Conservation (phyloP, 2,797 vertebrate genomes). For the Manis javanica region DNA sequence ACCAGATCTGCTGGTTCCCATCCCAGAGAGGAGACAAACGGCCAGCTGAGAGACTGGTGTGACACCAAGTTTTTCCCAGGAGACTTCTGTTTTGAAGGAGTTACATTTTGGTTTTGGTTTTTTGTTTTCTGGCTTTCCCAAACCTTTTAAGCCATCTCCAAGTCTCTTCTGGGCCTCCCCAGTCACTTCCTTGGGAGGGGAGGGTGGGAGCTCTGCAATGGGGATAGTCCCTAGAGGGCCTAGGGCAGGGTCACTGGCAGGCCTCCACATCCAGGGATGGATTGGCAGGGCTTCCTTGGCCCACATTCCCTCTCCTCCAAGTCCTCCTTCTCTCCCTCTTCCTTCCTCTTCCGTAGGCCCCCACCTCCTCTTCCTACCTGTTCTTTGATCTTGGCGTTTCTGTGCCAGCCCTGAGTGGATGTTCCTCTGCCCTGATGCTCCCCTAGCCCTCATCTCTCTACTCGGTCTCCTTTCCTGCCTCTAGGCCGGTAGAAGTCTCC, state of each 20-base stretch:
- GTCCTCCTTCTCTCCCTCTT: background rate
- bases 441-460: background rate
- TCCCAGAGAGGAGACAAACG: background rate
- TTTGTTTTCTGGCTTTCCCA: background rate
- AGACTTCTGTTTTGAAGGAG: background rate
- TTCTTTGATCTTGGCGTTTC: background rate
- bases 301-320: background rate
- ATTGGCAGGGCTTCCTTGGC: background rate
- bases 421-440: background rate
- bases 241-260: background rate
- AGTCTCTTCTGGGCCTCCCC: background rate
- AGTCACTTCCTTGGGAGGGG: background rate
- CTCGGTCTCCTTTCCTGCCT: background rate
- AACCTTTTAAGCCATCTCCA: background rate
- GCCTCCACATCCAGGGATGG: background rate
- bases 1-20: background rate
- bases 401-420: no score
- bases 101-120: background rate
- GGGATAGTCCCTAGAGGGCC: background rate
- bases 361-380: background rate
- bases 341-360: no score
- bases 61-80: background rate
- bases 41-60: background rate
- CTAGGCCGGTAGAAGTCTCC: background rate
- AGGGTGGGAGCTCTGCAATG: background rate